phyloP scores from a whole-genome alignment of 2,888 invertebrate species.

The Tinea trinotella region DNA sequence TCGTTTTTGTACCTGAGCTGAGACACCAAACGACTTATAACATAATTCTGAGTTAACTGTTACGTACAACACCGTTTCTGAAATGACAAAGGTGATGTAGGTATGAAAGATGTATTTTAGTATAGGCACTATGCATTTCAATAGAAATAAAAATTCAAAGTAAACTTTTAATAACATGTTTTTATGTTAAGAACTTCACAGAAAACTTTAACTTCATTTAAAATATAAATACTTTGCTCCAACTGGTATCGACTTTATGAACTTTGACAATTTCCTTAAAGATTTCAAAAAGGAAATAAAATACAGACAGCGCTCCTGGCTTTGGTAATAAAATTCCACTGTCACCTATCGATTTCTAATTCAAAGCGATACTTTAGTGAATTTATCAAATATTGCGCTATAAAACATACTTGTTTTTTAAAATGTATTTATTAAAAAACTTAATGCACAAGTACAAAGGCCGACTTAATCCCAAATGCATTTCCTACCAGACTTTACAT shows the following conservation, averaged over 20 bases:
- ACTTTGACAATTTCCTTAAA: slow-evolving; percentile 7
- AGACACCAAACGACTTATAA: neutral
- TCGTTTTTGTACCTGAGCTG: slow-evolving; percentile 13
- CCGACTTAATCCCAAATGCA: too few species aligned
- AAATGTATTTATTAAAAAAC: too few species aligned
- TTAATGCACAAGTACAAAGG: too few species aligned
- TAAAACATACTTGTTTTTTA: too few species aligned
- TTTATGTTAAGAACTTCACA: neutral
- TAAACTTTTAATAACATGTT: neutral
- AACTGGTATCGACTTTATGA: neutral
- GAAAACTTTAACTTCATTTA: neutral
- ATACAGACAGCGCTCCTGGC: neutral
- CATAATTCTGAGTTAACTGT: neutral
- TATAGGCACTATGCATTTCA: too few species aligned
- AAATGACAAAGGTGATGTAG: neutral
- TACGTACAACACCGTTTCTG: neutral
- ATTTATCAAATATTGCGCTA: too few species aligned
- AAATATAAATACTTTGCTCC: neutral
- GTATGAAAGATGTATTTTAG: too few species aligned
- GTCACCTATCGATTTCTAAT: neutral
- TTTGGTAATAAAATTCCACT: neutral
- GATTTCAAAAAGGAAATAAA: slow-evolving; percentile 6
- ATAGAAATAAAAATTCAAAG: too few species aligned
- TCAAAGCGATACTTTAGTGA: too few species aligned
- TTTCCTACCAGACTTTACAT: too few species aligned